Evolutionary conservation across 2,888 invertebrate species (phyloP), one percentile per base, ranked within the genome.

Genomic region (Napeogenes sylphis): DNA sequence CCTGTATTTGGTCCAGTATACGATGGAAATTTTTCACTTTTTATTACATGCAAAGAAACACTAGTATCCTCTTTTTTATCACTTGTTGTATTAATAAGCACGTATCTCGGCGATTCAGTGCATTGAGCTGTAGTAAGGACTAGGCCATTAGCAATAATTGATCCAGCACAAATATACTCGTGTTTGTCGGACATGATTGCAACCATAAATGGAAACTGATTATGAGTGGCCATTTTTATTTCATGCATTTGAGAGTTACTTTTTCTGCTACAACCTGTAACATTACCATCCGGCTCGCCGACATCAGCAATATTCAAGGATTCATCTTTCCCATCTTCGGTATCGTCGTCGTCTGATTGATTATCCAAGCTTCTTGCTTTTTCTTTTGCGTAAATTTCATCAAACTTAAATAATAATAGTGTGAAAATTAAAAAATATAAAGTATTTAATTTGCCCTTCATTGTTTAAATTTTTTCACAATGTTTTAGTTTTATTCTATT

Each of bases 141-240:
- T 59, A 90, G 45, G 12, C 88, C 86, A 66, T 86, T 84, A 2
- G 87, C 80, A 8, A 90, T 74, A 32, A 90, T 68, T 38, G 82
- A 69, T 53, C 90, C 90, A 33, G 88, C 77, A 70, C 90, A 90
- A 45, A 89, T 68, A 68, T 84, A 87, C 71, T 85, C 84, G 68
- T 86, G 78, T 68, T 83, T 81, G 54, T 83, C 78, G 13, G 88
- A 85, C 84, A 88, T 83, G 53, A 89, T 68, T 6, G 88, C 84
- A 21, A 74, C 88, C 75, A 90, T 79, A 64, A 88, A 90, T 38
- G 90, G 87, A 71, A 85, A 90, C 65, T 87, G 84, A 46, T 74
- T 79, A 38, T 65, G 56, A 55, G 58, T 64, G n/a, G 85, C 89
- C 45, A 65, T 21, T 42, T 68, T 73, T 72, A 89, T 82, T 76